Percentiles rank a stretch among this genome's conserved stretches.
Conservation (phyloP, 2,888 invertebrate species). For the Chaetogeoica ovagalla region DNA sequence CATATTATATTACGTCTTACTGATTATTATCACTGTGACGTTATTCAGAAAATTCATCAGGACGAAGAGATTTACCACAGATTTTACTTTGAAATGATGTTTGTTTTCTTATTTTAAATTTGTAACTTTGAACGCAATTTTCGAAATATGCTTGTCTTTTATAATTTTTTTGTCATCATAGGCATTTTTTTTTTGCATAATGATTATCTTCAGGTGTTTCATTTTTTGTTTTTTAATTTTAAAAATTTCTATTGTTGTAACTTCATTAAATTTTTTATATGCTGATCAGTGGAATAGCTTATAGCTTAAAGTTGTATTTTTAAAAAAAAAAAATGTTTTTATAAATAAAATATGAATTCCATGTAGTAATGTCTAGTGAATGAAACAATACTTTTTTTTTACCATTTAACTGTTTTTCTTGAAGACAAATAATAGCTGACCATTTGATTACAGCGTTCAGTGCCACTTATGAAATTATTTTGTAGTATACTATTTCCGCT, state of each 20-base stretch:
- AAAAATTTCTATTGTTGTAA: slow-evolving; percentile 8
- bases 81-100: slow-evolving; percentile 3
- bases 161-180: not conserved
- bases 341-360: slow-evolving; percentile 29
- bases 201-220: slow-evolving; percentile 7
- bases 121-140: slow-evolving; percentile 12
- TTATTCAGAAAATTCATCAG: slow-evolving; percentile 4
- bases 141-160: not conserved
- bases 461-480: slow-evolving; percentile 17
- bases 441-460: slow-evolving; percentile 22
- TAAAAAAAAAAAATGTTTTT: slow-evolving; percentile 21
- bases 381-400: slow-evolving; percentile 13
- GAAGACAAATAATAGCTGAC: not conserved
- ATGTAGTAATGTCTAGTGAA: not conserved
- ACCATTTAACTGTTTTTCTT: slow-evolving; percentile 13
- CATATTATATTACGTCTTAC: not conserved
- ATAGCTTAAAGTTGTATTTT: not conserved
- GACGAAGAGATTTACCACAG: slow-evolving; percentile 1
- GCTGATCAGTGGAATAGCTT: slow-evolving; percentile 3
- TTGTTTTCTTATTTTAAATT: not conserved
- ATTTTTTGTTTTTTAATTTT: slow-evolving; percentile 1
- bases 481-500: slow-evolving; percentile 13
- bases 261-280: slow-evolving; percentile 18
- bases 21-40: not conserved
- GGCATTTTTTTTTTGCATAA: slow-evolving; percentile 23